Evolutionary conservation across 2,888 invertebrate species (phyloP).

Genomic region (Hybos culiciformis): DNA sequence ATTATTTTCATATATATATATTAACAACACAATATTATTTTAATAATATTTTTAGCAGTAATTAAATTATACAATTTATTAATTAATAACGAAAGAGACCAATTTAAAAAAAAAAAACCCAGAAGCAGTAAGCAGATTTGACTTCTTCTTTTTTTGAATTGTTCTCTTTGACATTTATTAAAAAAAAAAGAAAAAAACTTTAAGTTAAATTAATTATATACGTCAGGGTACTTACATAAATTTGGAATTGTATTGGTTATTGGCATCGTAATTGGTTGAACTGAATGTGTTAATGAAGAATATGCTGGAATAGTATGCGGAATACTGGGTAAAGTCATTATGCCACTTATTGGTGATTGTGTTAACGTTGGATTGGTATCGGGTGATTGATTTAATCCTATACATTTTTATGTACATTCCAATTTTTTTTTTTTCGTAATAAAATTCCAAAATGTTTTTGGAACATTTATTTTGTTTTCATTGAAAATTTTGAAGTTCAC

Average conservation of each 20-base stretch:
- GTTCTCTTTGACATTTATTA: too few relatives aligned
- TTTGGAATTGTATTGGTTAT: constrained; percentile 28
- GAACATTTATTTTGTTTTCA: constrained; percentile 1
- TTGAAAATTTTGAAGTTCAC: constrained; percentile 16
- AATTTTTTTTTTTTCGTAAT: constrained; percentile 17
- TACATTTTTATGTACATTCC: constrained; percentile 26
- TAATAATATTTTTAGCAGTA: background rate
- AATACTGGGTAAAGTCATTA: constrained; percentile 53
- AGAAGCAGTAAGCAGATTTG: too few relatives aligned
- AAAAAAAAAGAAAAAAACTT: too few relatives aligned
- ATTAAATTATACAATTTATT: background rate
- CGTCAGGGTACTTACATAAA: constrained; percentile 35
- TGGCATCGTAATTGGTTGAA: constrained; percentile 20
- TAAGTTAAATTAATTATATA: too few relatives aligned
- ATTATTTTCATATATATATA: too few relatives aligned
- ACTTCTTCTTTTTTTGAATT: too few relatives aligned
- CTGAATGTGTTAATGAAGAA: constrained; percentile 41
- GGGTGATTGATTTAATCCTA: constrained; percentile 38
- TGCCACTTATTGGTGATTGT: constrained; percentile 80
- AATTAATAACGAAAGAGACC: too few relatives aligned
- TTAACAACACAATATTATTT: background rate
- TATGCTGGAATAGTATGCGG: constrained; percentile 33
- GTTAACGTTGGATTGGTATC: constrained; percentile 40
- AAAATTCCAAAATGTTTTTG: background rate
- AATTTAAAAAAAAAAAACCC: too few relatives aligned